Evolutionary conservation across 2,113 vertebrate species (phyloP).

Genomic region (Archocentrus centrarchus): DNA sequence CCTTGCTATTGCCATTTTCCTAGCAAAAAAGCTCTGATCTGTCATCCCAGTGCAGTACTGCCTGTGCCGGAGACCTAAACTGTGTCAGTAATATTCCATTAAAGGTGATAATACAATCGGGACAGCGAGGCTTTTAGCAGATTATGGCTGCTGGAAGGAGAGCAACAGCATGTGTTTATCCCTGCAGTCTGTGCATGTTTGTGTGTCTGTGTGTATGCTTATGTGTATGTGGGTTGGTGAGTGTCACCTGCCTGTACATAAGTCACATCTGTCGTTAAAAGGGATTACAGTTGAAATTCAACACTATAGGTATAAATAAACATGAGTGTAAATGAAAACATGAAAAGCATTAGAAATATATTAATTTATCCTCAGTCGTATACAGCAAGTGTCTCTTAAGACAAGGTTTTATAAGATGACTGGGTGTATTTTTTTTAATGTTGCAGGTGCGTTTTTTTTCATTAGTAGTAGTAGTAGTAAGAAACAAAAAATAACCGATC

Average conservation of each 20-base stretch:
- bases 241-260: conserved; percentile 55
- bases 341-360: neutral
- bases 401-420: neutral
- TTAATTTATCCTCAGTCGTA: neutral
- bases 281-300: conserved; percentile 39
- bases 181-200: conserved; percentile 10
- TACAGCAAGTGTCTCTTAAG: neutral
- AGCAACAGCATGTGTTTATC: conserved; percentile 53
- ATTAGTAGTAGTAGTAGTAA: neutral
- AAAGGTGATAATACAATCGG: conserved; percentile 76
- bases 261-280: conserved; percentile 59
- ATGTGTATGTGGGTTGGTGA: neutral
- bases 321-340: neutral
- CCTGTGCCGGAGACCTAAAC: conserved; percentile 33
- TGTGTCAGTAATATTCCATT: conserved; percentile 74
- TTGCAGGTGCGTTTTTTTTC: fast-evolving
- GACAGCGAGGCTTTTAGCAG: conserved; percentile 67
- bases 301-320: conserved; percentile 12
- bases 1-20: neutral
- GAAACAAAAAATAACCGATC: neutral
- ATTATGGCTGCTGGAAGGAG: conserved; percentile 61
- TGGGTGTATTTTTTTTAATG: neutral
- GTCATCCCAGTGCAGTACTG: neutral
- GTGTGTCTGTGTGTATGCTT: conserved; percentile 6
- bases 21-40: conserved; percentile 27